phyloP scores from a whole-genome alignment of 2,888 invertebrate genomes.

The Synergus itoensis region DNA sequence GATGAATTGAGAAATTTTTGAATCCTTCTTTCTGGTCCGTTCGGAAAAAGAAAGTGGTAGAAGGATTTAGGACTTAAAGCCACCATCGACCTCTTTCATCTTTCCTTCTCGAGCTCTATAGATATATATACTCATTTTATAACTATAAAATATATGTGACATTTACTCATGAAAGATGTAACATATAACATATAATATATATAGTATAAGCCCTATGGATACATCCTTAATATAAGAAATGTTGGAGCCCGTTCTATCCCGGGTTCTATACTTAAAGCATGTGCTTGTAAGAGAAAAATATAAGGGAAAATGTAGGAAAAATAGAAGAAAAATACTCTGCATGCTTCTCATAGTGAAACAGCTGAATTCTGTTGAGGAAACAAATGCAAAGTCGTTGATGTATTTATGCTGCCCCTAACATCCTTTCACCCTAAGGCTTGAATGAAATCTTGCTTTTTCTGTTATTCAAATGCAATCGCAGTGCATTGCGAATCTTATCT shows the following conservation, averaged over 20 bases:
- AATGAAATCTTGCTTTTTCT: not conserved
- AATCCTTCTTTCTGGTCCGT: conserved; percentile 48
- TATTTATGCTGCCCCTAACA: not conserved
- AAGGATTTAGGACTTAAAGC: conserved; percentile 44
- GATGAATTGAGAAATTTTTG: conserved; percentile 51
- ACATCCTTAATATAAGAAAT: not conserved
- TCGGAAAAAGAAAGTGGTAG: conserved; percentile 42
- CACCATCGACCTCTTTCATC: conserved; percentile 6
- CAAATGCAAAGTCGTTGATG: conserved; percentile 14
- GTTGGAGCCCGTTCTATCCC: not conserved
- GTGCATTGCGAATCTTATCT: not conserved
- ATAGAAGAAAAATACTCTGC: not conserved
- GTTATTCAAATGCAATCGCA: not conserved
- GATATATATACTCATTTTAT: conserved; percentile 15
- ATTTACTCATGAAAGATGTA: conserved; percentile 14
- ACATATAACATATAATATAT: conserved; percentile 1
- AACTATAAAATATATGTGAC: not conserved
- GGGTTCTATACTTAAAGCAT: not conserved
- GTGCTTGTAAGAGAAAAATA: conserved; percentile 14
- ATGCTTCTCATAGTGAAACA: conserved; percentile 15
- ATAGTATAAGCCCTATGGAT: conserved; percentile 8
- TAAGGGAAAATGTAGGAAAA: conserved; percentile 14
- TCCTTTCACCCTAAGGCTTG: not conserved
- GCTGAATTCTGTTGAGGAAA: not conserved
- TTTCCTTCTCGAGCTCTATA: conserved; percentile 16